These are phyloP conservation scores for Caenorhabditis zanzibari DNA, from an alignment of 2,888 invertebrate genomes.

Conservation along the genomic window DNA sequence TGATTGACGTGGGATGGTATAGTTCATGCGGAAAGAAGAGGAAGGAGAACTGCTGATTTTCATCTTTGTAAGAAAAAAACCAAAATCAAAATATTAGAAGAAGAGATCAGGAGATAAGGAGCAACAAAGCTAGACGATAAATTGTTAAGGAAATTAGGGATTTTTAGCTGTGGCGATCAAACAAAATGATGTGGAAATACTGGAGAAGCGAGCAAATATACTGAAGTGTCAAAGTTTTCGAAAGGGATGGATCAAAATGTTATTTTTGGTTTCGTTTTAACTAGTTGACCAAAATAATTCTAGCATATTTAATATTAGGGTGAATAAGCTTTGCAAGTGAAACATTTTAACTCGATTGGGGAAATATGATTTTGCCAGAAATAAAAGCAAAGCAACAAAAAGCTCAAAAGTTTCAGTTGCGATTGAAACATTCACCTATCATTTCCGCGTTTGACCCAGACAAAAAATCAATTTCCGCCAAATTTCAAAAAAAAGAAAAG, in stretches of 20 bases:
- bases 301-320: too few species aligned
- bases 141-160: neutral
- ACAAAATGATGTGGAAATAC: neutral
- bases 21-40: constrained; percentile 32
- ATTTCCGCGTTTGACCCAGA: neutral
- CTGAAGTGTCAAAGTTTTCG: too few species aligned
- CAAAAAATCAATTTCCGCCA: constrained; percentile 25
- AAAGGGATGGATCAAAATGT: too few species aligned
- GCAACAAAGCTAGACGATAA: neutral
- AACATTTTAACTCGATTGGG: constrained; percentile 3
- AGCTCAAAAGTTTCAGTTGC: neutral
- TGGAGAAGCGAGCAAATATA: neutral
- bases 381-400: neutral
- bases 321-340: neutral
- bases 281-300: too few species aligned
- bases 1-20: constrained; percentile 22
- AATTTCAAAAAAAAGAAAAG: constrained; percentile 21
- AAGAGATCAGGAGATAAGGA: neutral
- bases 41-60: neutral
- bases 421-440: neutral
- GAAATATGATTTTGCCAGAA: neutral
- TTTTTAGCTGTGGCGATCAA: neutral
- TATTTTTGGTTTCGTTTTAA: too few species aligned
- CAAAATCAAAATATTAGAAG: constrained; percentile 5
- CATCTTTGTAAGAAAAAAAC: too few species aligned